A percentile compares a stretch with the other conserved stretches of the same genome.
These are phyloP conservation scores for Pristionchus maxplancki DNA, from an alignment of 2,888 invertebrate genomes.

Conservation along the genomic window DNA sequence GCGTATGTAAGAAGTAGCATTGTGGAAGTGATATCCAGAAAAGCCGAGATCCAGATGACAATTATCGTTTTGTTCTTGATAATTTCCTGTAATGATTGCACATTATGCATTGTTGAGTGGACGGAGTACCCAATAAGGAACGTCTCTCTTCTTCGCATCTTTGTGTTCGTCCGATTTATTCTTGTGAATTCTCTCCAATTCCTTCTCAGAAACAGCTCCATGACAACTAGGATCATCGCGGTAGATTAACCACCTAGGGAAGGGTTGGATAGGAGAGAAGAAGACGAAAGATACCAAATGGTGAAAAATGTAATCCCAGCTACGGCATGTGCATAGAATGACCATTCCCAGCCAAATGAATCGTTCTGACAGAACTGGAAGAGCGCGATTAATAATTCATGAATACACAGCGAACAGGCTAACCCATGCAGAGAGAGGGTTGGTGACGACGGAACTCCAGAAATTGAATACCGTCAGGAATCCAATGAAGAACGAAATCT, in stretches of 20 bases:
- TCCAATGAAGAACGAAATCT: slow-evolving; percentile 47
- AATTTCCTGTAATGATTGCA: not conserved
- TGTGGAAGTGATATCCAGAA: slow-evolving; percentile 47
- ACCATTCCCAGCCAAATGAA: slow-evolving; percentile 48
- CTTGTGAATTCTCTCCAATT: slow-evolving; percentile 31
- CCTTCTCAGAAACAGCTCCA: slow-evolving; percentile 12
- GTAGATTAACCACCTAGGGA: slow-evolving; percentile 33
- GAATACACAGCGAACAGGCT: too few species aligned
- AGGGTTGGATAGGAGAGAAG: too few species aligned
- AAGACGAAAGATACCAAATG: not conserved
- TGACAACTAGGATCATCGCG: slow-evolving; percentile 30
- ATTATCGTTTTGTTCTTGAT: slow-evolving; percentile 44
- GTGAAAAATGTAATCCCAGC: not conserved
- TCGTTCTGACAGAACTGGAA: slow-evolving; percentile 45
- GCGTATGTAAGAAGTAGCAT: slow-evolving; percentile 46
- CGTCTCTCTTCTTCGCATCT: slow-evolving; percentile 43
- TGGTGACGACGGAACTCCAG: slow-evolving; percentile 40
- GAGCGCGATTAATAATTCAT: not conserved
- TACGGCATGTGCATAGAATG: slow-evolving; percentile 39
- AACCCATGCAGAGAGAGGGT: slow-evolving; percentile 47
- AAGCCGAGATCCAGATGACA: slow-evolving; percentile 48
- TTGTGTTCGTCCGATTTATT: slow-evolving; percentile 19
- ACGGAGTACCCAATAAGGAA: slow-evolving; percentile 13
- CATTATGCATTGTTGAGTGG: too few species aligned
- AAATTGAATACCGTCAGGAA: slow-evolving; percentile 50